Evolutionary conservation across 64 coral and sea anemone genomes (phyloP).

Genomic region (Porites australiensis): DNA sequence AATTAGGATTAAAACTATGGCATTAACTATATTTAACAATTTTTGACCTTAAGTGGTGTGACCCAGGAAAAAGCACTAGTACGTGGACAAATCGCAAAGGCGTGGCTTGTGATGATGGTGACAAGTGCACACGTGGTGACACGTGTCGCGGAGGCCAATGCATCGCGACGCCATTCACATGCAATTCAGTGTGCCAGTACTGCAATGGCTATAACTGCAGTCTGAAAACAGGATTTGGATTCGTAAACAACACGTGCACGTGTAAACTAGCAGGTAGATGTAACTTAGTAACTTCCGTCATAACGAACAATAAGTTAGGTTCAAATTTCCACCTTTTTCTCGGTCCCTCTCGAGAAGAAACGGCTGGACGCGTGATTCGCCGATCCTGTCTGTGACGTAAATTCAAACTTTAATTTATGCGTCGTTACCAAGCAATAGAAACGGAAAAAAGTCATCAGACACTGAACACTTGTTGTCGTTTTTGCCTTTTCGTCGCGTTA

Average conservation of each 20-base stretch:
- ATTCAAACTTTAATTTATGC: too few relatives aligned
- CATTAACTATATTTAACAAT: too few relatives aligned
- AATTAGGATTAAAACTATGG: too few relatives aligned
- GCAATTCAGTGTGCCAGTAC: constrained; percentile 77
- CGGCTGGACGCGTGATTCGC: too few relatives aligned
- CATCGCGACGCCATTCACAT: constrained; percentile 67
- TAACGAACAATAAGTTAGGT: too few relatives aligned
- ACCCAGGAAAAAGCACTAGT: constrained; percentile 4
- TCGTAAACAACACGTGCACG: constrained; percentile 63
- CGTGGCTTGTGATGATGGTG: constrained; percentile 64
- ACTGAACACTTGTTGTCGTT: too few relatives aligned
- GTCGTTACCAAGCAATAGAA: too few relatives aligned
- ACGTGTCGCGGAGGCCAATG: constrained; percentile 70
- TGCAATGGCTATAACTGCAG: constrained; percentile 84
- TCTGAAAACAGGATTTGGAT: constrained; percentile 83
- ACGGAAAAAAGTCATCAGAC: too few relatives aligned
- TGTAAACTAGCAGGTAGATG: constrained; percentile 86
- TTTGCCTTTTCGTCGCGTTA: too few relatives aligned
- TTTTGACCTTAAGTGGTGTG: constrained; percentile 86
- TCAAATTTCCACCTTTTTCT: too few relatives aligned
- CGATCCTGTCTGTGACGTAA: too few relatives aligned
- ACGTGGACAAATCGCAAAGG: constrained; percentile 65
- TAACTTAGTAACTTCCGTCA: not conserved
- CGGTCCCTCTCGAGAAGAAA: too few relatives aligned
- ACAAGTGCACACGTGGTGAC: constrained; percentile 78